Evolutionary conservation across 2,888 invertebrate genomes (phyloP).

Genomic region (Platycnemis pennipes): DNA sequence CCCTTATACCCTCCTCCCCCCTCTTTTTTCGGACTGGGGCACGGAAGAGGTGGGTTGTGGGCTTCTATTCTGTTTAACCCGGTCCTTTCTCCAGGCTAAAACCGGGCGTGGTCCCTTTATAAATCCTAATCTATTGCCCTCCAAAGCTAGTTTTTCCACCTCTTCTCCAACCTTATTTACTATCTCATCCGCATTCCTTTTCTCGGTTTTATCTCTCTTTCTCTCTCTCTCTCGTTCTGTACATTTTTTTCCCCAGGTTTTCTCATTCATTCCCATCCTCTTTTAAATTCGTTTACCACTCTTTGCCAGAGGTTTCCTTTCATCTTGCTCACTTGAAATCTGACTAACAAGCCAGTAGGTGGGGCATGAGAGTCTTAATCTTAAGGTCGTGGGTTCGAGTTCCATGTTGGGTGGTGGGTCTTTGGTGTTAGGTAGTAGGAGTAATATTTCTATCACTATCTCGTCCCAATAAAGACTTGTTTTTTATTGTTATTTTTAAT

Average conservation of each 20-base stretch:
- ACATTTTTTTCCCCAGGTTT: not conserved
- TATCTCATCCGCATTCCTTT: not conserved
- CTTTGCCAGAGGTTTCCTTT: not conserved
- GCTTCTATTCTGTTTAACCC: slow-evolving; percentile 27
- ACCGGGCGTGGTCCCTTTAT: not conserved
- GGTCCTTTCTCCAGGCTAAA: slow-evolving; percentile 22
- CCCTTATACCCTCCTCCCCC: not conserved
- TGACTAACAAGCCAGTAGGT: too few relatives aligned
- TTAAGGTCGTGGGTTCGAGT: too few relatives aligned
- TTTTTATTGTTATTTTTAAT: too few relatives aligned
- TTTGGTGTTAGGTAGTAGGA: too few relatives aligned
- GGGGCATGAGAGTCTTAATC: too few relatives aligned
- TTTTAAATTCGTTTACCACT: not conserved
- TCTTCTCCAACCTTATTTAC: not conserved
- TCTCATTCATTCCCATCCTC: not conserved
- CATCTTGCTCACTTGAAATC: too few relatives aligned
- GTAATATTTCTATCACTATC: too few relatives aligned
- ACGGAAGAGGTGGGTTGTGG: not conserved
- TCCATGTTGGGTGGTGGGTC: too few relatives aligned
- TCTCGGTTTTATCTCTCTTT: not conserved
- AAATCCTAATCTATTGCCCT: not conserved
- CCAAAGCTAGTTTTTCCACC: not conserved
- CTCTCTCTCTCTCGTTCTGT: not conserved
- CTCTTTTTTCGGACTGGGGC: not conserved
- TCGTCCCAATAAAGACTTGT: too few relatives aligned